phyloP scores from a whole-genome alignment of 2,888 invertebrate species.

The Synergus umbraculus region DNA sequence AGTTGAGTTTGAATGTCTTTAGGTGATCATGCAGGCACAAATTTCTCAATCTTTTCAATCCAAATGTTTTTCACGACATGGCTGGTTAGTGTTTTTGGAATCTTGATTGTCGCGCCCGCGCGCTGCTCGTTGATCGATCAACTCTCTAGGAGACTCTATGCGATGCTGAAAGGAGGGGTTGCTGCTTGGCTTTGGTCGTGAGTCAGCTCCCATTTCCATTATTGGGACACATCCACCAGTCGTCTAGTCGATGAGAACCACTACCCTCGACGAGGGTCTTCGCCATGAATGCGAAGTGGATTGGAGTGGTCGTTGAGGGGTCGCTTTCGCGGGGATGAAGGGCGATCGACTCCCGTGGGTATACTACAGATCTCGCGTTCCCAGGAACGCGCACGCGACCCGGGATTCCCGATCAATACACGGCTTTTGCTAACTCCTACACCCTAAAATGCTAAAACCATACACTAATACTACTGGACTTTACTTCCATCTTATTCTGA shows the following conservation, averaged over 20 bases:
- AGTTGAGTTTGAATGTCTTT: not conserved
- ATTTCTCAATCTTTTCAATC: not conserved
- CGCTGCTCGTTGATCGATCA: constrained; percentile 47
- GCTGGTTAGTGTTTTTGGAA: not conserved
- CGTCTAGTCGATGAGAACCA: constrained; percentile 41
- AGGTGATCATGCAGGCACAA: not conserved
- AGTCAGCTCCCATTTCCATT: constrained; percentile 53
- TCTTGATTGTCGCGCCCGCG: not conserved
- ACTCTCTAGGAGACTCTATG: constrained; percentile 41
- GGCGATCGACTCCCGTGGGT: constrained; percentile 70
- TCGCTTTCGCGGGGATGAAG: constrained; percentile 34
- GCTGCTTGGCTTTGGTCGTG: constrained; percentile 46
- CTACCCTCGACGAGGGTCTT: constrained; percentile 52
- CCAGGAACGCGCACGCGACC: constrained; percentile 75
- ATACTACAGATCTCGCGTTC: constrained; percentile 69
- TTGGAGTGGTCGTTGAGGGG: constrained; percentile 47
- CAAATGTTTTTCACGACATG: not conserved
- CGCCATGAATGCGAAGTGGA: constrained; percentile 52
- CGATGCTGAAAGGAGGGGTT: constrained; percentile 41
- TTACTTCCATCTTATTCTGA: not conserved
- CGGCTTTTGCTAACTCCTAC: constrained; percentile 62
- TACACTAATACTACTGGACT: constrained; percentile 43
- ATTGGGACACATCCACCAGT: constrained; percentile 50
- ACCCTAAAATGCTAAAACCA: constrained; percentile 47
- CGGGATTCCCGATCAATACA: constrained; percentile 72